Evolutionary conservation across 2,797 vertebrate species (phyloP).

Genomic region (Microchirus variegatus): DNA sequence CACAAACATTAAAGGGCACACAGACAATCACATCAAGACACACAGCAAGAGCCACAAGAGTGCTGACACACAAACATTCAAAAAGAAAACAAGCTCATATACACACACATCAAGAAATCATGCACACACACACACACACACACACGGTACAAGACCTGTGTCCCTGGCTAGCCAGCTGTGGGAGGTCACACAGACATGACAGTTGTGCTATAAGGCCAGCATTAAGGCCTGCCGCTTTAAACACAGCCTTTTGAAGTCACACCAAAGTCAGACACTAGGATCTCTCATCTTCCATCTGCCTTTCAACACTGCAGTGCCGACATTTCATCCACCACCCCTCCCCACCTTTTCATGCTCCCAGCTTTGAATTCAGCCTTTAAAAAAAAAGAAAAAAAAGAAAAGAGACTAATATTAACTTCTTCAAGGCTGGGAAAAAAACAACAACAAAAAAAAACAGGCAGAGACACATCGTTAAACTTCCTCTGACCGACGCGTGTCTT

Average conservation of each 20-base stretch:
- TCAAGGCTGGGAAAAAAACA: slow-evolving; percentile 67
- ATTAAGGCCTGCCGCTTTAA: slow-evolving; percentile 83
- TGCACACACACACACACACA: slow-evolving; percentile 38
- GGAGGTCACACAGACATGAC: slow-evolving; percentile 80
- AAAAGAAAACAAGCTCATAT: slow-evolving; percentile 65
- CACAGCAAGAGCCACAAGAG: slow-evolving; percentile 73
- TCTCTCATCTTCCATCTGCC: slow-evolving; percentile 85
- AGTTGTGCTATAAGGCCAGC: slow-evolving; percentile 79
- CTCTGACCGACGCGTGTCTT: slow-evolving; percentile 58
- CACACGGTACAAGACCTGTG: slow-evolving; percentile 57
- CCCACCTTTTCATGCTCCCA: slow-evolving; percentile 70
- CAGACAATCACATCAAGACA: slow-evolving; percentile 78
- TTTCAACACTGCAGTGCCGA: slow-evolving; percentile 83
- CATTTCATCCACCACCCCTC: slow-evolving; percentile 63
- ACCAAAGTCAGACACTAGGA: slow-evolving; percentile 84
- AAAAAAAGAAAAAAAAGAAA: slow-evolving; percentile 26
- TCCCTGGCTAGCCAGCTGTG: slow-evolving; percentile 78
- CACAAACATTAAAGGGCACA: slow-evolving; percentile 74
- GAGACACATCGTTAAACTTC: slow-evolving; percentile 75
- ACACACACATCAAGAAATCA: slow-evolving; percentile 20
- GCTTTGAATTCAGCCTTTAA: slow-evolving; percentile 83
- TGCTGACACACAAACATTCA: slow-evolving; percentile 71
- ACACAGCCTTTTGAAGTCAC: slow-evolving; percentile 85
- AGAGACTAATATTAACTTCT: slow-evolving; percentile 82
- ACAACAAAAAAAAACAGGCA: slow-evolving; percentile 69